Conservation (phyloP, 64 coral and sea anemone species). For the Montipora capricornis region DNA sequence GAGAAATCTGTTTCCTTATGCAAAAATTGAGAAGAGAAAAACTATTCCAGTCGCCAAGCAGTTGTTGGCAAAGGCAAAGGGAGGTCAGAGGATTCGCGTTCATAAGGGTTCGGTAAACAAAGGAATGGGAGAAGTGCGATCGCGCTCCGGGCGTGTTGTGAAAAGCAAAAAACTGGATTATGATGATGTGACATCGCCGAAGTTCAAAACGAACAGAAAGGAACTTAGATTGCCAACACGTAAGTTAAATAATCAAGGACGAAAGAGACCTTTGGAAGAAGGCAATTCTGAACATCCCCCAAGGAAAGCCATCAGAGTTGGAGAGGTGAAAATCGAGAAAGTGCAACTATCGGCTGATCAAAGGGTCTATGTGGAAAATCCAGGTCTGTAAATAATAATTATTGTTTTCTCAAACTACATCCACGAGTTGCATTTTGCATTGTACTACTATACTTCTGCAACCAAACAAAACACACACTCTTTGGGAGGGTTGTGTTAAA, state of each 20-base stretch:
- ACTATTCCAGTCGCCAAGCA: constrained; percentile 72
- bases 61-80: constrained; percentile 91
- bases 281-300: constrained; percentile 64
- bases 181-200: constrained; percentile 82
- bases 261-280: constrained; percentile 59
- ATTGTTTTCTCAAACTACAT: background rate
- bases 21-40: constrained; percentile 31
- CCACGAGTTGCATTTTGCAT: too few species aligned
- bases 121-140: constrained; percentile 65
- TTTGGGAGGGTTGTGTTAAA: too few species aligned
- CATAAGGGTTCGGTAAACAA: constrained; percentile 35
- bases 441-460: too few species aligned
- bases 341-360: constrained; percentile 17
- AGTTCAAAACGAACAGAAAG: constrained; percentile 27
- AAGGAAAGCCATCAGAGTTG: constrained; percentile 28
- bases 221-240: background rate
- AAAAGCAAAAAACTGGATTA: constrained; percentile 98
- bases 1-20: constrained; percentile 31
- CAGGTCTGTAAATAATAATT: constrained; percentile 4
- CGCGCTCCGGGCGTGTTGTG: constrained; percentile 93
- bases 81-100: constrained; percentile 65
- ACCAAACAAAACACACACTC: too few species aligned
- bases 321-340: constrained; percentile 33
- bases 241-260: background rate
- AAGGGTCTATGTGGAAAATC: constrained; percentile 29